Evolutionary conservation across 2,888 invertebrate species (phyloP).

Genomic region (Ormia ochracea): DNA sequence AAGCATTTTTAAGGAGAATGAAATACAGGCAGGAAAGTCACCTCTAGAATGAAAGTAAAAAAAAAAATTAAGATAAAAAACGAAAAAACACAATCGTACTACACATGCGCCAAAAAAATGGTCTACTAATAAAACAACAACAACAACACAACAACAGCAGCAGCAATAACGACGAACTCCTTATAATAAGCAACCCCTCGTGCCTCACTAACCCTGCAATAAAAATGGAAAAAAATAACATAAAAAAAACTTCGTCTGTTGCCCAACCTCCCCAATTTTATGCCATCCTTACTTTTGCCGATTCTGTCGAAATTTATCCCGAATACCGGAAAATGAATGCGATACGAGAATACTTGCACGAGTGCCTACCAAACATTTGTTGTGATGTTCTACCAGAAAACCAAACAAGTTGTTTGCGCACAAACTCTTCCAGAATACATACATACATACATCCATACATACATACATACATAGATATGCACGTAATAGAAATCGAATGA

Average conservation of each 20-base stretch:
- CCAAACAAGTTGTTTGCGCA: no score
- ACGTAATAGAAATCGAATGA: no score
- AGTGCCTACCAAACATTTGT: no score
- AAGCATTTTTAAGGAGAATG: slow-evolving; percentile 45
- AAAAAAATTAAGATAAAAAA: no score
- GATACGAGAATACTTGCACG: not conserved
- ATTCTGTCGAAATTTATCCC: slow-evolving; percentile 25
- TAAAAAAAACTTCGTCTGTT: not conserved
- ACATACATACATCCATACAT: no score
- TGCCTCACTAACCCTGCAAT: not conserved
- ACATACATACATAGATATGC: no score
- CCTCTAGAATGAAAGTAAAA: slow-evolving; percentile 31
- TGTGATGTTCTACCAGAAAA: no score
- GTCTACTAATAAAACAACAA: slow-evolving; percentile 11
- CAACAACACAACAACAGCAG: not conserved
- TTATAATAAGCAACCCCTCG: slow-evolving; percentile 35
- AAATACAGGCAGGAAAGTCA: slow-evolving; percentile 43
- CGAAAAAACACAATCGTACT: slow-evolving; percentile 36
- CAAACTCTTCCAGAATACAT: no score
- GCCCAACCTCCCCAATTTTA: not conserved
- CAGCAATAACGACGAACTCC: slow-evolving; percentile 1
- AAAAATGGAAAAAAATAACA: not conserved
- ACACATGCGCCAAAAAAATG: slow-evolving; percentile 46
- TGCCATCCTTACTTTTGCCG: slow-evolving; percentile 9
- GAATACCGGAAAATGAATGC: slow-evolving; percentile 9